Conservation (phyloP, 2,797 vertebrate species). For the Garrulus glandarius region DNA sequence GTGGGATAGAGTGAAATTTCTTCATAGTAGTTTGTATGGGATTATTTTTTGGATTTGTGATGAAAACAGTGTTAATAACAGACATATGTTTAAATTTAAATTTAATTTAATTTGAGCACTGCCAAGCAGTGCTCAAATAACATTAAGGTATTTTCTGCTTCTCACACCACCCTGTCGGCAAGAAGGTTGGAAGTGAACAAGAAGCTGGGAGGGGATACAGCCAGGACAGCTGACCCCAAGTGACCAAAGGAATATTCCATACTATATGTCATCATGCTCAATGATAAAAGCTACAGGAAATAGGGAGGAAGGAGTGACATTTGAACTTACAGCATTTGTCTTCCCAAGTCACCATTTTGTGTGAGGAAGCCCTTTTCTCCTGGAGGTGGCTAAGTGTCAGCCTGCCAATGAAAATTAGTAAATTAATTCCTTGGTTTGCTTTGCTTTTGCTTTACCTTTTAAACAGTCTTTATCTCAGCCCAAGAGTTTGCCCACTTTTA, state of each 20-base stretch:
- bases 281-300: background rate
- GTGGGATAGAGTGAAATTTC: background rate
- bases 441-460: background rate
- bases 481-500: background rate
- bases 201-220: background rate
- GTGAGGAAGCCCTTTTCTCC: background rate
- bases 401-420: background rate
- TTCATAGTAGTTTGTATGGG: background rate
- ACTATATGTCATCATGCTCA: background rate
- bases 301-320: background rate
- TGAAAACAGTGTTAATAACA: background rate
- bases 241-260: background rate
- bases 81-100: background rate
- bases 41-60: background rate
- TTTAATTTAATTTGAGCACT: too few species aligned
- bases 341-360: background rate
- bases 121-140: background rate
- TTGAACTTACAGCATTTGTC: background rate
- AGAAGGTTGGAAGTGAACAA: background rate
- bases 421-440: background rate
- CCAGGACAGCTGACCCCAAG: background rate
- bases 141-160: background rate
- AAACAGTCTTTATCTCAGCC: background rate
- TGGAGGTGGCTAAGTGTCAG: background rate
- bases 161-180: rapidly evolving